Base-by-base conservation (phyloP, 2,888 invertebrate genomes). In the Stenichneumon culpator region DNA sequence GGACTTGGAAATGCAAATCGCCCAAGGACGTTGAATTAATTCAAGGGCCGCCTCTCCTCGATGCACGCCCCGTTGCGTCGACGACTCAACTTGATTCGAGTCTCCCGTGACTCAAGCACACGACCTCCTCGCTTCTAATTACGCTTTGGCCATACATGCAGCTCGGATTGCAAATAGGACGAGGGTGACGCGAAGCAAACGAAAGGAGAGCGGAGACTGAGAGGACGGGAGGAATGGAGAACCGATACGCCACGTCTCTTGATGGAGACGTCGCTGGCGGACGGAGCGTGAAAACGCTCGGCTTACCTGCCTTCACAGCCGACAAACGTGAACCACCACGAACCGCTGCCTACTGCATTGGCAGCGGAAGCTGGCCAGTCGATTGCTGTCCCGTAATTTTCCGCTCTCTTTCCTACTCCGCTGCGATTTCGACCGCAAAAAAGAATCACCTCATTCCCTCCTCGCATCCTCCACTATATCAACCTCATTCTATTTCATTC, bases 71-170 rank as follows among this genome's bases (percentile, higher is more conserved):
- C 54, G 75, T 72, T 82, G 57, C 67, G 67, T 74, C 69, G 54
- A 85, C 75, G 79, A 82, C 74, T 80, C 60, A 77, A 67, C 57
- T 52, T 70, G 82, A 74, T 50, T 67, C 73, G 36, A 65, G 72
- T 50, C 63, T 57, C 79, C 28, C 63, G 67, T 85, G 79, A 85
- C 50, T 79, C 79, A 44, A 50, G 82, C 47, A 65, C 57, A 25
- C 57, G 77, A 68, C 47, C 72, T 77, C 36, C 72, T 83, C 69
- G 78, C 77, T 86, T 69, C 86, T 86, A 86, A 86, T 86, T 83
- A 83, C 83, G 83, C 74, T 74, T 77, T 73, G 16, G 74, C 63
- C 73, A 67, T 80, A 86, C 83, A 86, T 47, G 73, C 77, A 74
- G 73, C 77, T 80, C 67, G 63, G 73, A 81, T 83, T 83, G 75